phyloP scores from a whole-genome alignment of 2,113 vertebrate genomes.

The Syngnathoides biaculeatus region DNA sequence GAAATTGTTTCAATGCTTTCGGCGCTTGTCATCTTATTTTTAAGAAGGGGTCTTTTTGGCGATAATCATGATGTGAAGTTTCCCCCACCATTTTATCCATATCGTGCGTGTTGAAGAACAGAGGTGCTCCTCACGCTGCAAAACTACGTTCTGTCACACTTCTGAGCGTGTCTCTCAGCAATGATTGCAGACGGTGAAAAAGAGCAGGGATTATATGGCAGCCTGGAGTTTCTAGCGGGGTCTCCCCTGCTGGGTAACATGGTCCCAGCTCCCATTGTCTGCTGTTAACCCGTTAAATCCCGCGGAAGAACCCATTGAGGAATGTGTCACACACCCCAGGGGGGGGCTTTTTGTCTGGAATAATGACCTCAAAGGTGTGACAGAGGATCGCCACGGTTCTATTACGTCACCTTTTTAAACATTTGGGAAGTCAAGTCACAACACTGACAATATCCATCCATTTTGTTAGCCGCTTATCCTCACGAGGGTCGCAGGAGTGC shows the following conservation, averaged over 20 bases:
- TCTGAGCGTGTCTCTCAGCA: conserved; percentile 45
- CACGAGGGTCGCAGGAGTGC: too few species aligned
- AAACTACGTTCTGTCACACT: conserved; percentile 14
- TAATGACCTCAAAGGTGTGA: conserved; percentile 70
- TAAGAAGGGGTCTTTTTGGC: too few species aligned
- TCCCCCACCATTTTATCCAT: too few species aligned
- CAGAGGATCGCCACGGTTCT: conserved; percentile 39
- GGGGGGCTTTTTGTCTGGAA: conserved; percentile 66
- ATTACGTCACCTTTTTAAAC: not conserved
- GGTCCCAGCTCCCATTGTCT: conserved; percentile 67
- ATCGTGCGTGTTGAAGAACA: not conserved
- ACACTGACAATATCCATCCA: too few species aligned
- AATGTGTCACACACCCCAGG: conserved; percentile 67
- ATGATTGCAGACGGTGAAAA: conserved; percentile 41
- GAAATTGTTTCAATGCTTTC: too few species aligned
- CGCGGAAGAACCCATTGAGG: conserved; percentile 64
- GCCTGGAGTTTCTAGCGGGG: conserved; percentile 63
- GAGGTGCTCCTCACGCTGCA: conserved; percentile 28
- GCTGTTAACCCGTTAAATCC: conserved; percentile 72
- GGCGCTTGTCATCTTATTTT: too few species aligned
- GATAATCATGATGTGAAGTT: too few species aligned
- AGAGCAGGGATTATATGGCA: conserved; percentile 55
- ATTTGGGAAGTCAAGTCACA: not conserved
- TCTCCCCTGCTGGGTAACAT: conserved; percentile 67
- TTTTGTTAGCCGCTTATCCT: too few species aligned